These are phyloP conservation scores for Zootoca vivipara DNA, from an alignment of 2,113 vertebrate genomes.

Conservation along the genomic window DNA sequence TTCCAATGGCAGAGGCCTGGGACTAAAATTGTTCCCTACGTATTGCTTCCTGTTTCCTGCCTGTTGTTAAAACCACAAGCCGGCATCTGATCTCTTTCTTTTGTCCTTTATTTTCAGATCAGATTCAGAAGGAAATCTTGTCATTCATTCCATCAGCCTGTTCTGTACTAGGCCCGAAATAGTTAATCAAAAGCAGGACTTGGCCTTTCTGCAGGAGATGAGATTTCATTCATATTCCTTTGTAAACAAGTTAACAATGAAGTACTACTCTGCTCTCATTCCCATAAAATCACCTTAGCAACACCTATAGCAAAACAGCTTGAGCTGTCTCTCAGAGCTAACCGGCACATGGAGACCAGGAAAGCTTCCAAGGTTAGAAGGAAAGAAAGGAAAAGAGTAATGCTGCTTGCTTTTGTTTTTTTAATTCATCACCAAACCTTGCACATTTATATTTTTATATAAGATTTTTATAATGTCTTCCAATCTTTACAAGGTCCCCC, in stretches of 20 bases:
- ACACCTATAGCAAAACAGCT: constrained; percentile 57
- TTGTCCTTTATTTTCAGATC: neutral
- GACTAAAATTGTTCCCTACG: neutral
- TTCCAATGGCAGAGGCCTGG: neutral
- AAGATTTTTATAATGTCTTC: no score
- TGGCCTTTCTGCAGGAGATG: constrained; percentile 30
- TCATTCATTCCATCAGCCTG: neutral
- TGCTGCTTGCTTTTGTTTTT: neutral
- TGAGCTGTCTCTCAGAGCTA: constrained; percentile 29
- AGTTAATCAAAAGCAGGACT: constrained; percentile 8
- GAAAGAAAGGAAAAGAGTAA: neutral
- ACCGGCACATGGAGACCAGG: neutral
- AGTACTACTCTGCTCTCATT: constrained; percentile 56
- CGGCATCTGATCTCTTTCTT: neutral
- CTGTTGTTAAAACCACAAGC: neutral
- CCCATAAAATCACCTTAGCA: constrained; percentile 74
- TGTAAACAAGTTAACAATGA: constrained; percentile 70
- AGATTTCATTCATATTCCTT: constrained; percentile 64
- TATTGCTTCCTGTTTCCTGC: neutral
- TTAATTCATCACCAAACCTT: neutral
- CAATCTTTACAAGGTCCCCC: no score
- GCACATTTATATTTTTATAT: no score
- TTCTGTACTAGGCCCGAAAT: constrained; percentile 27
- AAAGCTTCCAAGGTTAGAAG: constrained; percentile 11
- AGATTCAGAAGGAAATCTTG: neutral